Percentiles rank a stretch among this genome's conserved stretches.
Evolutionary conservation across 2,888 invertebrate genomes (phyloP).

Genomic region (Epistrophella euchroma): DNA sequence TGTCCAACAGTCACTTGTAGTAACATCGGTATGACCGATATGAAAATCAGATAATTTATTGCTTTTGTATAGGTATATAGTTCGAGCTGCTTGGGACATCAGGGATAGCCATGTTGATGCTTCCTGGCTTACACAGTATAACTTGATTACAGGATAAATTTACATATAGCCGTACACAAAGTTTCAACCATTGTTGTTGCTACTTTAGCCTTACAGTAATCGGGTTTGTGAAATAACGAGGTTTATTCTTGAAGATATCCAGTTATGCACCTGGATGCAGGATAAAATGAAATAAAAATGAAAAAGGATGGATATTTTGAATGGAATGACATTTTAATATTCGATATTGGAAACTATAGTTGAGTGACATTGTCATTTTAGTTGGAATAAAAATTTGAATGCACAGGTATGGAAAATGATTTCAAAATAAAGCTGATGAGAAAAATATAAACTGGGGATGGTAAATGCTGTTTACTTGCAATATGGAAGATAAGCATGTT

Average conservation of each 20-base stretch:
- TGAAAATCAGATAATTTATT: conserved; percentile 70
- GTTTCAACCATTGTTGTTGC: neutral
- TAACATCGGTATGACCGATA: conserved; percentile 54
- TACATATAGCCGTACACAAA: neutral
- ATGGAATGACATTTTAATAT: conserved; percentile 22
- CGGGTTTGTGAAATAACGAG: conserved; percentile 9
- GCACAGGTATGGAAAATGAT: too few species aligned
- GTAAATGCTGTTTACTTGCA: too few species aligned
- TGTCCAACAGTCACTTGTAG: conserved; percentile 33
- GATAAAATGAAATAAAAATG: neutral
- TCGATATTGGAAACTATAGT: conserved; percentile 18
- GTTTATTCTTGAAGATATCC: conserved; percentile 1
- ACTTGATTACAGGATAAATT: conserved; percentile 39
- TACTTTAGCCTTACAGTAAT: neutral
- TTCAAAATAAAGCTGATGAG: too few species aligned
- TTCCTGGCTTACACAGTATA: neutral
- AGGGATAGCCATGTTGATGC: neutral
- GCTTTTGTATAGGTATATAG: conserved; percentile 37
- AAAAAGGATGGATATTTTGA: conserved; percentile 9
- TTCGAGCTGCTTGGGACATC: neutral
- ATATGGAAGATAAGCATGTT: too few species aligned
- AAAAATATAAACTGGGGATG: too few species aligned
- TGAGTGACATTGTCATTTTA: conserved; percentile 5
- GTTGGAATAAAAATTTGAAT: too few species aligned
- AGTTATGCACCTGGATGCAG: conserved; percentile 7